These are phyloP conservation scores for Coranthus polyacanthus DNA, from an alignment of 2,797 vertebrate genomes.

Conservation along the genomic window DNA sequence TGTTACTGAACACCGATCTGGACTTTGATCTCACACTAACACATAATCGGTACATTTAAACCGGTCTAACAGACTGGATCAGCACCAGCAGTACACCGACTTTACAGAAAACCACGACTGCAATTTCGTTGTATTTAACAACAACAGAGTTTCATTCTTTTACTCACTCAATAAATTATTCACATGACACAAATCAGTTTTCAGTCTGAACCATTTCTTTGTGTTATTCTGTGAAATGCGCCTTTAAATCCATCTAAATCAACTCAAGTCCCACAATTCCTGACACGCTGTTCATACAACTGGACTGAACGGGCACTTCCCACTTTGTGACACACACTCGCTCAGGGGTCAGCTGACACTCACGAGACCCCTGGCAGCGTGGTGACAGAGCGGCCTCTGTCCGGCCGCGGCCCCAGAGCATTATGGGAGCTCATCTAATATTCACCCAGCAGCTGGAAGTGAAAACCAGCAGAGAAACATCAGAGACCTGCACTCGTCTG, in stretches of 20 bases:
- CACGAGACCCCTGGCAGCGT: conserved; percentile 61
- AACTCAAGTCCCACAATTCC: neutral
- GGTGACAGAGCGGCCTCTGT: conserved; percentile 77
- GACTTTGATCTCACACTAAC: no score
- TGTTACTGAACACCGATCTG: no score
- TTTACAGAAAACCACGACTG: no score
- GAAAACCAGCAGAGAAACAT: conserved; percentile 15
- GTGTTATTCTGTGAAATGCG: neutral
- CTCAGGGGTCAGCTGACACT: conserved; percentile 72
- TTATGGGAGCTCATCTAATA: conserved; percentile 55
- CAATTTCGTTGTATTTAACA: no score
- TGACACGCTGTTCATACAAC: no score
- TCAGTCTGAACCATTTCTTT: neutral
- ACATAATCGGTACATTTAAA: no score
- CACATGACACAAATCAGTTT: neutral
- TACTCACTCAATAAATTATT: neutral
- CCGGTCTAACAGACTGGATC: no score
- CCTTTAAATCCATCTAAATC: neutral
- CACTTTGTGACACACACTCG: conserved; percentile 9
- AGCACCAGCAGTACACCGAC: no score
- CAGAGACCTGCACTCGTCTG: neutral
- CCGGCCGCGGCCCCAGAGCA: conserved; percentile 41
- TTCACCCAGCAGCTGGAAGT: conserved; percentile 41
- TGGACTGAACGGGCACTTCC: no score
- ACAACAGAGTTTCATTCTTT: no score